These are phyloP conservation scores for Halictus rubicundus DNA, from an alignment of 1,140 invertebrate species.

Conservation along the genomic window DNA sequence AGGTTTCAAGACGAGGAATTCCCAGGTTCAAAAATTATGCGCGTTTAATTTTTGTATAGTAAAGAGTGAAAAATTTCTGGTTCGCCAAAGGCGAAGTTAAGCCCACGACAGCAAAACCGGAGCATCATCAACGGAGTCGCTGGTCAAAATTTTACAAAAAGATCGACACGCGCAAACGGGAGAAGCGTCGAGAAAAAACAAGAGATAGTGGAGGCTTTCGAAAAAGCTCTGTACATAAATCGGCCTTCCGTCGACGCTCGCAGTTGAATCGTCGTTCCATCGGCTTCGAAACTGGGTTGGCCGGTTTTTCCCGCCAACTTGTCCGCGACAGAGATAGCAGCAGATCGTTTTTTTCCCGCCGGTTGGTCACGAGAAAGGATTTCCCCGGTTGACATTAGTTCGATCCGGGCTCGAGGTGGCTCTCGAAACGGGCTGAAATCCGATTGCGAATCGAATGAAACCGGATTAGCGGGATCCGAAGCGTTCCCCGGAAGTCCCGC, in stretches of 20 bases:
- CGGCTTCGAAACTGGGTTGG: not conserved
- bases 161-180: not conserved
- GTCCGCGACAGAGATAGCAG: not conserved
- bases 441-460: slow-evolving; percentile 1
- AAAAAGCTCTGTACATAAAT: slow-evolving; percentile 2
- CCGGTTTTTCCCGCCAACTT: not conserved
- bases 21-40: too few species aligned
- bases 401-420: not conserved
- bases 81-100: too few species aligned
- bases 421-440: not conserved
- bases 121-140: too few species aligned
- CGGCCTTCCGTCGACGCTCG: not conserved
- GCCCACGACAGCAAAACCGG: too few species aligned
- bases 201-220: not conserved
- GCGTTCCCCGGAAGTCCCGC: not conserved
- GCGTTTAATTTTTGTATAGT: too few species aligned
- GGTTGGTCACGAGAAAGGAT: not conserved
- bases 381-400: not conserved
- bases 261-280: not conserved
- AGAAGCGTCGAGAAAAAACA: too few species aligned
- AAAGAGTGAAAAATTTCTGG: too few species aligned
- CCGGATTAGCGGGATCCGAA: not conserved
- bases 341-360: not conserved
- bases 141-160: not conserved
- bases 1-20: too few species aligned